Evolutionary conservation across 2,797 vertebrate species (phyloP).

Genomic region (Macropus fuliginosus): DNA sequence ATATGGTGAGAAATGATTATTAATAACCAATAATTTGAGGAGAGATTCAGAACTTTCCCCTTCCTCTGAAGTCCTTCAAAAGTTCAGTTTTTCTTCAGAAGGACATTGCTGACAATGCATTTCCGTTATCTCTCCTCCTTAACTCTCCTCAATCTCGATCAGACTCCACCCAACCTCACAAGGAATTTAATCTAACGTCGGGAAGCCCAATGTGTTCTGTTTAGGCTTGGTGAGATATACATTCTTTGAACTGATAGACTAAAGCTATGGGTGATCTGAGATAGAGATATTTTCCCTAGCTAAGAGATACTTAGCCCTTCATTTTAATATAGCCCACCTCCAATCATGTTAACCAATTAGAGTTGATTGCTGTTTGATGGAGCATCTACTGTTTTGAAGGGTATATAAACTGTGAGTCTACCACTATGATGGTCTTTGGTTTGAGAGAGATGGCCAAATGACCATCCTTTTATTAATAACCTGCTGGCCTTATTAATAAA

Average conservation of each 20-base stretch:
- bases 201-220: too few species aligned
- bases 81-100: not conserved
- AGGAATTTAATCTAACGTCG: not conserved
- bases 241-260: not conserved
- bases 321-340: too few species aligned
- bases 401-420: not conserved
- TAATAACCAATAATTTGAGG: not conserved
- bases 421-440: not conserved
- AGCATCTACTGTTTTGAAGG: not conserved
- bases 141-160: not conserved
- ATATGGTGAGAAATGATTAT: not conserved
- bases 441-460: not conserved
- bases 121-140: too few species aligned
- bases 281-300: not conserved
- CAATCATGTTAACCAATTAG: not conserved
- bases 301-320: not conserved
- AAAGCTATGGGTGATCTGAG: not conserved
- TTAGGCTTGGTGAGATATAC: not conserved
- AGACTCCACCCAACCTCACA: not conserved
- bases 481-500: not conserved
- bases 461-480: not conserved
- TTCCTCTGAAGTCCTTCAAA: not conserved
- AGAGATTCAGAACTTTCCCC: not conserved
- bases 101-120: not conserved
- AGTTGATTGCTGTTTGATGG: not conserved